These are phyloP conservation scores for Micrastur ruficollis DNA, from an alignment of 2,797 vertebrate genomes.

Conservation along the genomic window DNA sequence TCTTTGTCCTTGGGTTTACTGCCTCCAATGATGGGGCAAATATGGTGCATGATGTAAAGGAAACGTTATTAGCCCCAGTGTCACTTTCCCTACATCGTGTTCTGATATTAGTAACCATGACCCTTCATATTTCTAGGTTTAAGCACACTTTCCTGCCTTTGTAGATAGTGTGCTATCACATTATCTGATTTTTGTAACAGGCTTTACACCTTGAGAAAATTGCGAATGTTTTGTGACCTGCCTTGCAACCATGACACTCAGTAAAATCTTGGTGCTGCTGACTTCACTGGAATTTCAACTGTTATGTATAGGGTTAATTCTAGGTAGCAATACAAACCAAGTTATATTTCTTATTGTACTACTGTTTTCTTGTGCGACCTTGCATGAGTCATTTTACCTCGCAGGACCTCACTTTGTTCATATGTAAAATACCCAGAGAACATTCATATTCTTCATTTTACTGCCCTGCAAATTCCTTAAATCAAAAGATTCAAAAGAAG, in stretches of 20 bases:
- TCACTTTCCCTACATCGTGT: background rate
- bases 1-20: slow-evolving; percentile 74
- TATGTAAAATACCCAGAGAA: background rate
- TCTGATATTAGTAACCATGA: background rate
- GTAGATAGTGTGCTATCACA: background rate
- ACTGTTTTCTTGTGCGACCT: background rate
- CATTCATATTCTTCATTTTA: background rate
- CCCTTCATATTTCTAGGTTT: background rate
- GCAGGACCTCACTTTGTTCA: background rate
- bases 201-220: background rate
- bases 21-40: slow-evolving; percentile 43
- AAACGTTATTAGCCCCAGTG: background rate
- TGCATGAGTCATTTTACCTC: background rate
- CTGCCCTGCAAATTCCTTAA: background rate
- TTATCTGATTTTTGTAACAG: background rate
- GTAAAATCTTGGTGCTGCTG: background rate
- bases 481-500: background rate
- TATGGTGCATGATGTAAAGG: background rate
- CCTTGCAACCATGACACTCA: background rate
- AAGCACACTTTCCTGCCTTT: background rate
- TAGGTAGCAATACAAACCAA: background rate
- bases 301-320: background rate
- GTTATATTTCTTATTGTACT: background rate
- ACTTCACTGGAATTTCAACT: background rate
- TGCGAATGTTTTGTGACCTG: background rate